Base-by-base conservation (phyloP, 2,888 invertebrate species). In the Acronicta alni region DNA sequence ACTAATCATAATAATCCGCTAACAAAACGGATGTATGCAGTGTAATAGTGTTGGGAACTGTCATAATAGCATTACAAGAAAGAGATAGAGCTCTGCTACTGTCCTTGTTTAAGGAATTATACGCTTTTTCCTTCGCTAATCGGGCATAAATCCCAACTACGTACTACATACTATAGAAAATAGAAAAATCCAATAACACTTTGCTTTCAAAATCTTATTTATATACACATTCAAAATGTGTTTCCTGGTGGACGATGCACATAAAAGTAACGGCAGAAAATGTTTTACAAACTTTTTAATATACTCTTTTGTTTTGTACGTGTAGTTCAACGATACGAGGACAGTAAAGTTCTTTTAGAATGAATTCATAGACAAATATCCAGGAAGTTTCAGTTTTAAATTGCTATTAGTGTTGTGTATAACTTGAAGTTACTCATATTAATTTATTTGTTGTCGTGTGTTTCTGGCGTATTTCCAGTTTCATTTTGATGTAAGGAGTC, bases 1-100 rank as follows among this genome's bases (percentile, higher is more conserved):
- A 59, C 65, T 73, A 68, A 73, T 75, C 71, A 68, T 65, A 75
- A 75, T 73, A 73, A 71, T 73, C 59, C 38, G 20, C 8, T 55
- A 54, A 75, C 63, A 72, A 58, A 55, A 68, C 61, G 59, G 47
- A 54, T 47, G 17, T 45, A 41, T 41, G 44, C 32, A 48, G 30
- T 47, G 18, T 18, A 18, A 53, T 35, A 61, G 68, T 51, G 39
- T 62, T 41, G 37, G 35, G 3, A 56, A 68, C 52, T 51, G 10
- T 48, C 43, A 15, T 20, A 35, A 35, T 35, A 42, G 8, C 26
- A 17, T 49, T 42, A 35, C 7, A 3, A 30, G 35, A 42, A 20
- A 67, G 52, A 43, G 67, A 45, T 17, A 14, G 30, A 45, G 26
- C 6, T 1, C 5, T 16, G 30, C 17, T 12, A 1, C 3, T 16